Conservation (phyloP, 2,888 invertebrate genomes). For the Sisyra terminalis region DNA sequence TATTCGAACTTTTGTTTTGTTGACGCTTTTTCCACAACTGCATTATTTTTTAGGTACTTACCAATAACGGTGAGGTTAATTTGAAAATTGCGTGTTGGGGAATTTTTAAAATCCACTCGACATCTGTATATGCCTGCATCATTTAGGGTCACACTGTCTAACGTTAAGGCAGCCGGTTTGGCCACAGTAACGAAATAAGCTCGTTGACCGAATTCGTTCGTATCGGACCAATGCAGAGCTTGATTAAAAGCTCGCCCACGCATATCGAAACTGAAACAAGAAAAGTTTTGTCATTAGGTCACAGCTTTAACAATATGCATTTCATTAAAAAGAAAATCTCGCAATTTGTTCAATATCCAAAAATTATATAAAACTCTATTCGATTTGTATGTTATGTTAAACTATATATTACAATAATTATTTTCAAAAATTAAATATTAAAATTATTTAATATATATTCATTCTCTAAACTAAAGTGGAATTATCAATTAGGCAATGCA, state of each 20-base stretch:
- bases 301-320: no score
- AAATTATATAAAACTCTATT: no score
- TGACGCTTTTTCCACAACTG: no score
- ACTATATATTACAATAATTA: no score
- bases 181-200: constrained; percentile 73
- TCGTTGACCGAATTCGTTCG: constrained; percentile 65
- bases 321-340: no score
- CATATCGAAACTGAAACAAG: constrained; percentile 61
- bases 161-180: constrained; percentile 62
- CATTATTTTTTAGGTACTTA: constrained; percentile 35
- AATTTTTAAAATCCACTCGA: constrained; percentile 78
- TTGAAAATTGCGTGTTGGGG: constrained; percentile 75
- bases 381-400: no score
- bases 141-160: constrained; percentile 69
- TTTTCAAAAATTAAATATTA: no score
- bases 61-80: constrained; percentile 82
- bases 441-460: no score
- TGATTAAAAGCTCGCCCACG: constrained; percentile 66
- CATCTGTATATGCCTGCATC: constrained; percentile 81
- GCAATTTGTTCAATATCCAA: no score
- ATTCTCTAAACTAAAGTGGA: no score
- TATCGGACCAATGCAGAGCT: constrained; percentile 71
- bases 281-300: not conserved
- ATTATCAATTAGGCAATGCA: no score
- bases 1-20: no score